Evolutionary conservation across 2,113 vertebrate genomes (phyloP).

Genomic region (Corydoras maculifer): DNA sequence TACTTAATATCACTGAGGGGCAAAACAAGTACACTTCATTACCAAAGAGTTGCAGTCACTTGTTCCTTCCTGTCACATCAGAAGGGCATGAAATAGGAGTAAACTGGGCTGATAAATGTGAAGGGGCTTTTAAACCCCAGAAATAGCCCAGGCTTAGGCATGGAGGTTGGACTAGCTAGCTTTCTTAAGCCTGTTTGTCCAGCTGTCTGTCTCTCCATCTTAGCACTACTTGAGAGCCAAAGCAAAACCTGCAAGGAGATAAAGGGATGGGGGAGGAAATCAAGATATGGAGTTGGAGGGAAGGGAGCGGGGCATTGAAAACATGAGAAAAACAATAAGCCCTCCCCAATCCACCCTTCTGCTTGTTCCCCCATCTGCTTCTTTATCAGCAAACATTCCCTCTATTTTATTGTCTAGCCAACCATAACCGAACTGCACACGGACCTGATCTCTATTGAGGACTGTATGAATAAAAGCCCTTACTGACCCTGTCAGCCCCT

Average conservation of each 20-base stretch:
- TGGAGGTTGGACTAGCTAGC: neutral
- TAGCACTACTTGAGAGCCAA: no score
- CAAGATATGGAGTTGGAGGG: neutral
- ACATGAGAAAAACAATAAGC: conserved; percentile 28
- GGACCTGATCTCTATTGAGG: conserved; percentile 32
- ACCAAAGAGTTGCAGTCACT: no score
- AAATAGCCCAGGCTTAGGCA: neutral
- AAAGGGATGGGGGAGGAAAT: neutral
- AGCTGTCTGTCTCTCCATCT: neutral
- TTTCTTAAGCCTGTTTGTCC: conserved; percentile 2
- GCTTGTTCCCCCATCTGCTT: conserved; percentile 48
- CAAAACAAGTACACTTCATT: no score
- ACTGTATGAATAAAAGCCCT: neutral
- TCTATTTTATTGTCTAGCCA: conserved; percentile 51
- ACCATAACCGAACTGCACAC: conserved; percentile 29
- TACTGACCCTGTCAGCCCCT: neutral
- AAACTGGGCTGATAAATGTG: neutral
- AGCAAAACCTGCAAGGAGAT: neutral
- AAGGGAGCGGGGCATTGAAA: no score
- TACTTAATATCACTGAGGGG: no score
- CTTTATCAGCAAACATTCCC: conserved; percentile 46
- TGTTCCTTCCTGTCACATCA: no score
- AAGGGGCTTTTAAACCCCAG: conserved; percentile 31
- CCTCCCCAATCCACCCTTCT: conserved; percentile 28
- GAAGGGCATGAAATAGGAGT: no score